These are phyloP conservation scores for Sylvia atricapilla DNA, from an alignment of 2,113 vertebrate genomes.

Conservation along the genomic window DNA sequence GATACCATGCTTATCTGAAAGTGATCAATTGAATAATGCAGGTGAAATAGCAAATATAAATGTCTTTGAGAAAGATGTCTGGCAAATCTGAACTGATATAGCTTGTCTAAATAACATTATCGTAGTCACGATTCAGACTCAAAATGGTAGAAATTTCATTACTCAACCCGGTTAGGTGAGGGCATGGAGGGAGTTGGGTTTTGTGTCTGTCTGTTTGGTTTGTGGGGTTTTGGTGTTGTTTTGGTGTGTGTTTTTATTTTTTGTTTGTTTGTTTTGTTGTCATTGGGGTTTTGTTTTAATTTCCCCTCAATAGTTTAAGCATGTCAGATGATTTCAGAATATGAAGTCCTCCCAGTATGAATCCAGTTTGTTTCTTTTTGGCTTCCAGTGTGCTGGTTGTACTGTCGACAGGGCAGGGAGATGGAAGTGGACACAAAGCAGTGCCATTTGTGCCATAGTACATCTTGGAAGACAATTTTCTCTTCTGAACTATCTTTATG, in stretches of 20 bases:
- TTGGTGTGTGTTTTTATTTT: neutral
- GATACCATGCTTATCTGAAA: neutral
- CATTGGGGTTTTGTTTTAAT: rapidly evolving
- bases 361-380: neutral
- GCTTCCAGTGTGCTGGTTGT: neutral
- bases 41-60: neutral
- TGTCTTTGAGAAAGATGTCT: neutral
- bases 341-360: neutral
- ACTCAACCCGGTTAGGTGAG: neutral
- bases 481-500: neutral
- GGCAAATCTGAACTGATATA: neutral
- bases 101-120: neutral
- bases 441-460: neutral
- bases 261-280: neutral
- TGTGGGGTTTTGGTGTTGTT: neutral
- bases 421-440: neutral
- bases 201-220: neutral
- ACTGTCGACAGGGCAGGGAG: neutral
- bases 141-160: neutral
- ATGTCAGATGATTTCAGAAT: neutral
- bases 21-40: neutral
- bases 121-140: rapidly evolving
- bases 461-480: neutral
- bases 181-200: neutral
- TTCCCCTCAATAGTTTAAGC: neutral